Conservation (phyloP, 2,113 vertebrate genomes). For the Rhea pennata region DNA sequence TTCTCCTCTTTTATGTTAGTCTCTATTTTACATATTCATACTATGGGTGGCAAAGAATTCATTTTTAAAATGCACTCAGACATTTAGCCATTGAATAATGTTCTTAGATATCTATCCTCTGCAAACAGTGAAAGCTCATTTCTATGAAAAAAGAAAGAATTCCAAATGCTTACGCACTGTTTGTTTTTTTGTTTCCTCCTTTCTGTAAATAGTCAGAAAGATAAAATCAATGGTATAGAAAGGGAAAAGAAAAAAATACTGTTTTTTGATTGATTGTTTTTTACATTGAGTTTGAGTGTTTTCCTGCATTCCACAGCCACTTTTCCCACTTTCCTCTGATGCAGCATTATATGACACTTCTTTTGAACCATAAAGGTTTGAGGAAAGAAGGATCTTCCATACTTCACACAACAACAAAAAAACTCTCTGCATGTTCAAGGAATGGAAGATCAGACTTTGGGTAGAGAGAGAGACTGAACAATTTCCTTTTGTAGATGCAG, state of each 20-base stretch:
- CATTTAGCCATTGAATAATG: not conserved
- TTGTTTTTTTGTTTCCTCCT: not conserved
- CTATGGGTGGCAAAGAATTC: not conserved
- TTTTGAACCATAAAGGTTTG: not conserved
- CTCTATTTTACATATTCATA: not conserved
- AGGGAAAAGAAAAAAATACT: not conserved
- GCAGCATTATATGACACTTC: not conserved
- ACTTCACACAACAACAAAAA: not conserved
- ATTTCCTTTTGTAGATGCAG: not conserved
- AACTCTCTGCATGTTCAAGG: not conserved
- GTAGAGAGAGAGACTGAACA: not conserved
- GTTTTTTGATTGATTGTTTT: not conserved
- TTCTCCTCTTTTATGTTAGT: not conserved
- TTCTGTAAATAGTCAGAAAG: not conserved
- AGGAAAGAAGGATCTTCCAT: not conserved
- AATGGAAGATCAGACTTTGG: not conserved
- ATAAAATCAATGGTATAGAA: fast-evolving
- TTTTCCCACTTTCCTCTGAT: not conserved
- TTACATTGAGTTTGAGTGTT: not conserved
- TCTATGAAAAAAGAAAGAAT: not conserved
- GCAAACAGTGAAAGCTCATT: not conserved
- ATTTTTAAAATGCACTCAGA: not conserved
- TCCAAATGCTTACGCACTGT: not conserved
- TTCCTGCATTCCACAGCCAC: not conserved
- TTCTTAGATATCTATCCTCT: not conserved